Percentiles rank a stretch among this genome's conserved stretches.
Evolutionary conservation across 2,888 invertebrate species (phyloP).

Genomic region (Macrophya annulata): DNA sequence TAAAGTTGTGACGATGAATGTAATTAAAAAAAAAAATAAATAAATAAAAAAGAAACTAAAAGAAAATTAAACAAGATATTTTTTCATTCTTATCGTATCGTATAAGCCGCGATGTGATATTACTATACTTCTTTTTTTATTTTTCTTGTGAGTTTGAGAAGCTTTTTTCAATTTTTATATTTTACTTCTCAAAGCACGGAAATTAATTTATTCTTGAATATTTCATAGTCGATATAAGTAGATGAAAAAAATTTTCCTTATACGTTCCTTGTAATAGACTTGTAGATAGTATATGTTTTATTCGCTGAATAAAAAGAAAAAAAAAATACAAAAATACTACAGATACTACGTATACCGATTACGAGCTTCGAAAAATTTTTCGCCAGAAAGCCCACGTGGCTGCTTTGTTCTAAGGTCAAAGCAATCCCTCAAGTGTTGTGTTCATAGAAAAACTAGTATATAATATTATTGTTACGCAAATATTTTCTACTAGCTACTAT

Average conservation of each 20-base stretch:
- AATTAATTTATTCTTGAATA: not conserved
- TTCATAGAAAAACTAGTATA: constrained; percentile 31
- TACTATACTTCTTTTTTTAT: not conserved
- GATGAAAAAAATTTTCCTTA: not conserved
- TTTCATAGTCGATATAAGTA: not conserved
- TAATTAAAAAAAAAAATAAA: not conserved
- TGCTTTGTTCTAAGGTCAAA: constrained; percentile 32
- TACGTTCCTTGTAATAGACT: not conserved
- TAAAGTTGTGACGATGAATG: not conserved
- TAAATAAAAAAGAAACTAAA: not conserved
- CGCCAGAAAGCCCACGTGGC: constrained; percentile 51
- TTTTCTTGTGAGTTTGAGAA: not conserved
- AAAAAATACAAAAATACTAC: not conserved
- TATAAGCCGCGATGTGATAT: not conserved
- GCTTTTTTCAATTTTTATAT: not conserved
- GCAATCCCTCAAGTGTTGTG: constrained; percentile 46
- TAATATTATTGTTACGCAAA: not conserved
- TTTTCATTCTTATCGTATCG: not conserved
- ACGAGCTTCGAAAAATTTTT: constrained; percentile 44
- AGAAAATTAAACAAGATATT: not conserved
- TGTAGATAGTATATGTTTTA: not conserved
- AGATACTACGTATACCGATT: not conserved
- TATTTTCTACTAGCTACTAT: not conserved
- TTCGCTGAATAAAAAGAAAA: not conserved
- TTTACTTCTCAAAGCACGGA: not conserved